Conservation (phyloP, 2,113 vertebrate species). For the Aptenodytes forsteri region DNA sequence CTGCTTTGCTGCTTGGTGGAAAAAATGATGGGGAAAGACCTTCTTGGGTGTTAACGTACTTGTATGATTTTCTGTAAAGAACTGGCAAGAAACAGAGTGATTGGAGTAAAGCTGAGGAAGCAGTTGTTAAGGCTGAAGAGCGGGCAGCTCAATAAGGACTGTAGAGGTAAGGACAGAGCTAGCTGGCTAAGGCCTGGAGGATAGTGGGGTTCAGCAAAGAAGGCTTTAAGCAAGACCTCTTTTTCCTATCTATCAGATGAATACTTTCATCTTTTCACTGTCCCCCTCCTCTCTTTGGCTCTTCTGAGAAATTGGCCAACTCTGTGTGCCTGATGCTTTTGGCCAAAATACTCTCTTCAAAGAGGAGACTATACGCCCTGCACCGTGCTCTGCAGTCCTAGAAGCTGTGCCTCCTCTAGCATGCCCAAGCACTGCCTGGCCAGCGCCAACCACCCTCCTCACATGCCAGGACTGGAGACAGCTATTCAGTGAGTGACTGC, state of each 20-base stretch:
- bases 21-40: background rate
- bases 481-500: background rate
- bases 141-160: background rate
- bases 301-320: background rate
- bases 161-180: background rate
- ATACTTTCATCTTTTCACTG: background rate
- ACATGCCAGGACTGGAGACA: background rate
- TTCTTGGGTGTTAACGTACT: background rate
- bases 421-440: background rate
- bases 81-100: background rate
- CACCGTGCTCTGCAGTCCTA: background rate
- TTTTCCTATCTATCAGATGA: background rate
- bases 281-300: background rate
- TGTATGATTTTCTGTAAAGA: background rate
- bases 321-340: background rate
- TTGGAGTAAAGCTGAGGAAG: background rate
- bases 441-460: background rate
- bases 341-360: background rate
- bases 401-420: background rate
- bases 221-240: background rate
- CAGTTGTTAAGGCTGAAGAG: background rate
- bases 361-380: background rate
- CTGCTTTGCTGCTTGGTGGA: background rate
- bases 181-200: background rate
- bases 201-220: background rate